Percentiles rank a stretch among this genome's conserved stretches.
These are phyloP conservation scores for Drosophila subsilvestris DNA, from an alignment of 2,888 invertebrate species.

Conservation along the genomic window DNA sequence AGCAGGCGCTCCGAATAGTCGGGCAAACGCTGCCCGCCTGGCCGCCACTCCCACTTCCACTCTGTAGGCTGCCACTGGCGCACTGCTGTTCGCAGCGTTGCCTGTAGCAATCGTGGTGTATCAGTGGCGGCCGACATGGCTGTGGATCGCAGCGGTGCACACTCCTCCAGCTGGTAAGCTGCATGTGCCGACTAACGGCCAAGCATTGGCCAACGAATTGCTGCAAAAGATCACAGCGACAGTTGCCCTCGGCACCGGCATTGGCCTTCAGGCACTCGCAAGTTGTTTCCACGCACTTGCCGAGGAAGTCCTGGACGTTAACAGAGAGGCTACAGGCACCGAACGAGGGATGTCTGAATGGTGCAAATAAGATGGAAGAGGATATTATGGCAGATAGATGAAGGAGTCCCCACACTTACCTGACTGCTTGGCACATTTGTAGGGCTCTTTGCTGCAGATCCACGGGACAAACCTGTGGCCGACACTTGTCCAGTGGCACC, in stretches of 20 bases:
- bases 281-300: conserved; percentile 88
- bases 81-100: conserved; percentile 91
- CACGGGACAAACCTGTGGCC: conserved; percentile 5
- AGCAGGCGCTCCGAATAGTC: conserved; percentile 84
- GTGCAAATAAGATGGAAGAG: no score
- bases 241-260: conserved; percentile 84
- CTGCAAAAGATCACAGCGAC: conserved; percentile 88
- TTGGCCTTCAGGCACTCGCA: conserved; percentile 88
- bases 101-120: conserved; percentile 91
- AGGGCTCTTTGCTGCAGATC: conserved; percentile 4
- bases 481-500: not conserved
- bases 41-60: no score
- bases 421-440: no score
- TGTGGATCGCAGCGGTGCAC: conserved; percentile 88
- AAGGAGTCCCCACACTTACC: no score
- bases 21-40: conserved; percentile 1
- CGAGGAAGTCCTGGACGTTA: not conserved
- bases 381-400: no score
- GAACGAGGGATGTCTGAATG: conserved; percentile 1
- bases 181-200: conserved; percentile 86
- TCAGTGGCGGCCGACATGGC: conserved; percentile 89
- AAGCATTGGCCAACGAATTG: conserved; percentile 90
- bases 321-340: not conserved
- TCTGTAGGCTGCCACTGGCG: not conserved
- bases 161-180: conserved; percentile 89